Evolutionary conservation across 2,888 invertebrate genomes (phyloP), one percentile per base, ranked within the genome.

Genomic region (Xylota segnis): DNA sequence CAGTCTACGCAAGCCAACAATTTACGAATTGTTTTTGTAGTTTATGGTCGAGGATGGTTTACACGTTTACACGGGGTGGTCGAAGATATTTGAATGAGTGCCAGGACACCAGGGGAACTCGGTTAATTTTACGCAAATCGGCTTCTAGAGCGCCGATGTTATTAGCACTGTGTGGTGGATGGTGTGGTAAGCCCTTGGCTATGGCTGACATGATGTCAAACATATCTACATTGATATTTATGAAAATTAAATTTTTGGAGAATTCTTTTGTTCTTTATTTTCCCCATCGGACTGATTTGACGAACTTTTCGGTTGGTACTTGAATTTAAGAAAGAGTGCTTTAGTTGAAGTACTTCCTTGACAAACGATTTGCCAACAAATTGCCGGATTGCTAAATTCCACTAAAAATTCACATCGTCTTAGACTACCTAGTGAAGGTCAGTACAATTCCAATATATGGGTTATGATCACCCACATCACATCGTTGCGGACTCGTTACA

Each of bases 81-180:
- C 6, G 16, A 56, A 34, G 56, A 56, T 32, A 34, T 56, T 56
- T 56, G 56, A 56, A 56, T 56, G 9, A 1, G 5, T 56, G 56
- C 56, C 56, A 56, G 34, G 34, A 56, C 34, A 32, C 14, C 7
- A n/a, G 4, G 6, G 34, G 29, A 10, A 52, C 52, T 12, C 29
- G 52, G 6, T 52, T 52, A 4, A 27, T 52, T 52, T 52, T 29
- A 12, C 10, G 29, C 29, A n/a, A 52, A 29, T n/a, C 29, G 0
- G 3, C 23, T 6, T 0, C 0, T 23, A 1, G 7, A 10, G 27
- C n/a, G 29, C 29, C 52, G 6, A n/a, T 52, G 52, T 52, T 27
- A 29, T n/a, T 29, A 52, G n/a, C 18, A 18, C 18, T 47, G 18
- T 47, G 5, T n/a, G 16, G 45, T 29, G 12, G n/a, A 50, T 27